Evolutionary conservation across 1,140 invertebrate species (phyloP).

Genomic region (Drosophila busckii): DNA sequence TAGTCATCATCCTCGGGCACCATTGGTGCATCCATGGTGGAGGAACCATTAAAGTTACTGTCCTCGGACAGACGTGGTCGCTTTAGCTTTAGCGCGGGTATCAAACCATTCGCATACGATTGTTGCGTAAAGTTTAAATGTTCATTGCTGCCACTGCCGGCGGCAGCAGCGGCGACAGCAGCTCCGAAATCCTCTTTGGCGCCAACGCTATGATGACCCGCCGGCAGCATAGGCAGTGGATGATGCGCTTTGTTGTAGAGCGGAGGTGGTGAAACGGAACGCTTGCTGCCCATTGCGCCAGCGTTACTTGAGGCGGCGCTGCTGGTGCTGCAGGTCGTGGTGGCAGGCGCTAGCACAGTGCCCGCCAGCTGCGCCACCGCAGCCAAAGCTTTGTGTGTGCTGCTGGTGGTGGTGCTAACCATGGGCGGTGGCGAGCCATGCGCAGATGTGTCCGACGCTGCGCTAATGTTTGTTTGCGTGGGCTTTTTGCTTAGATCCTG

Average conservation of each 20-base stretch:
- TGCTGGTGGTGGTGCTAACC: constrained; percentile 47
- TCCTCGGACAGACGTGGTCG: constrained; percentile 69
- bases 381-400: constrained; percentile 35
- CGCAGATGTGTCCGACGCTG: constrained; percentile 28
- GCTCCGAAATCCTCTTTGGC: constrained; percentile 45
- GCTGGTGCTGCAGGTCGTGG: constrained; percentile 62
- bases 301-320: constrained; percentile 42
- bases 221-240: constrained; percentile 45
- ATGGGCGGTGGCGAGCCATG: constrained; percentile 54
- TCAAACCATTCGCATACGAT: constrained; percentile 71
- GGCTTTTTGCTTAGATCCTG: constrained; percentile 71
- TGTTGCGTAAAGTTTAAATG: constrained; percentile 72
- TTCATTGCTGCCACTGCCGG: constrained; percentile 20
- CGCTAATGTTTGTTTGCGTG: constrained; percentile 19
- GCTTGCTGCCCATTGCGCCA: constrained; percentile 36
- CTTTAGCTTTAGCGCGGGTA: constrained; percentile 70
- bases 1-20: constrained; percentile 78
- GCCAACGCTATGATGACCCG: constrained; percentile 38
- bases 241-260: constrained; percentile 75
- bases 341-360: constrained; percentile 51
- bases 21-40: constrained; percentile 65
- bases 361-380: constrained; percentile 24
- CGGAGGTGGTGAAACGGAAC: constrained; percentile 69
- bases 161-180: background rate
- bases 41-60: constrained; percentile 76